A percentile compares a stretch with the other conserved stretches of the same genome.
Conservation (phyloP, 1,140 invertebrate genomes). For the Venustaconcha ellipsiformis region DNA sequence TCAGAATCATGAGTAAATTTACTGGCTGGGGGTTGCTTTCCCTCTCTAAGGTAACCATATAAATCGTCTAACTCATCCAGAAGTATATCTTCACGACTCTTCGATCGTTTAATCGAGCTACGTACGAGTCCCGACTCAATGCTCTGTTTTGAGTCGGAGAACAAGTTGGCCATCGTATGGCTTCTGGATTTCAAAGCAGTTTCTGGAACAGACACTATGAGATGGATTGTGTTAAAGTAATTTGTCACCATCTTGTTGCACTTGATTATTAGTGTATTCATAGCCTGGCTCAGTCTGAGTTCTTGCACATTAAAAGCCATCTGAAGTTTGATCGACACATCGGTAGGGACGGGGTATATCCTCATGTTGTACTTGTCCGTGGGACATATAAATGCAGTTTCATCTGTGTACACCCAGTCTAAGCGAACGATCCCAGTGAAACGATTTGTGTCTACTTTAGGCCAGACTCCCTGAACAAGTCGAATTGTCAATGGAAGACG, state of each 20-base stretch:
- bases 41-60: constrained; percentile 90
- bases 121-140: constrained; percentile 6
- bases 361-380: constrained; percentile 75
- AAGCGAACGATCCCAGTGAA: constrained; percentile 79
- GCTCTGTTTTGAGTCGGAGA: constrained; percentile 37
- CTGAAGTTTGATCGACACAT: constrained; percentile 87
- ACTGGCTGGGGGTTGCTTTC: constrained; percentile 81
- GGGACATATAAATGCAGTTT: constrained; percentile 83
- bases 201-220: constrained; percentile 68
- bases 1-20: constrained; percentile 60
- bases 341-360: constrained; percentile 84
- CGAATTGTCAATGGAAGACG: constrained; percentile 90
- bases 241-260: constrained; percentile 83
- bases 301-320: constrained; percentile 86
- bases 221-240: constrained; percentile 83
- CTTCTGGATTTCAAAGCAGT: constrained; percentile 53
- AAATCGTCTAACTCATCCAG: constrained; percentile 98
- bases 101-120: constrained; percentile 42
- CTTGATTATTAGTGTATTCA: constrained; percentile 83
- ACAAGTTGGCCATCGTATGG: constrained; percentile 52
- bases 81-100: constrained; percentile 71
- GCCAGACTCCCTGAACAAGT: constrained; percentile 86
- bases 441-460: constrained; percentile 73
- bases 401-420: constrained; percentile 82
- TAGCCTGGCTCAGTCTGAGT: constrained; percentile 83